These are phyloP conservation scores for Enteromius mattozi DNA, from an alignment of 2,797 vertebrate species.

Conservation along the genomic window DNA sequence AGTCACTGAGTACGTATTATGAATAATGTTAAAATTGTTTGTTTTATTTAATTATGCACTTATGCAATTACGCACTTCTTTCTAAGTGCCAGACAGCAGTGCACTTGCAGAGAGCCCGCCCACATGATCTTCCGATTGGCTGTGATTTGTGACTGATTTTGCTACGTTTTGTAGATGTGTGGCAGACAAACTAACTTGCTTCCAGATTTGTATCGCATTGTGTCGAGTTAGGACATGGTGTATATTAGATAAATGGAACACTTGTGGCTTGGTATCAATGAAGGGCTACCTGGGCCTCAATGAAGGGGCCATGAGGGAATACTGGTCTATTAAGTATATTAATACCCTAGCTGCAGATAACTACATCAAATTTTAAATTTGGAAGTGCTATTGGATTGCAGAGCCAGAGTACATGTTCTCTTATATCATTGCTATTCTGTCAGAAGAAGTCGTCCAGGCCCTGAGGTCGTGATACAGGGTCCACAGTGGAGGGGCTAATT, in stretches of 20 bases:
- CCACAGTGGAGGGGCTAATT: slow-evolving; percentile 94
- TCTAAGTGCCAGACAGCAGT: neutral
- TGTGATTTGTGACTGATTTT: neutral
- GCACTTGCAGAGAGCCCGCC: neutral
- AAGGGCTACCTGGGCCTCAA: neutral
- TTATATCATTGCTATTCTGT: slow-evolving; percentile 73
- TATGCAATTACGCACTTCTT: neutral
- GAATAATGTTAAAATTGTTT: neutral
- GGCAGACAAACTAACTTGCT: neutral
- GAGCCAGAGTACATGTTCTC: slow-evolving; percentile 67
- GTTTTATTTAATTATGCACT: neutral
- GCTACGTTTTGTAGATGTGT: neutral
- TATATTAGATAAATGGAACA: neutral
- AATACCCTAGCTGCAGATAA: slow-evolving; percentile 53
- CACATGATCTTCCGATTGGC: neutral
- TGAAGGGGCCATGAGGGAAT: neutral
- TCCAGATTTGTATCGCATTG: neutral
- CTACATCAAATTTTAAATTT: slow-evolving; percentile 68
- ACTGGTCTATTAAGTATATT: neutral
- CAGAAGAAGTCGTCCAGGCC: slow-evolving; percentile 75
- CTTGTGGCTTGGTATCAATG: neutral
- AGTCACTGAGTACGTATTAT: neutral
- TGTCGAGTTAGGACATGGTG: neutral
- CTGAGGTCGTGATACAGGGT: slow-evolving; percentile 89
- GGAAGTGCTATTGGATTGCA: slow-evolving; percentile 62